Base-by-base conservation (phyloP, 1,140 invertebrate species). In the Polyergus mexicanus region DNA sequence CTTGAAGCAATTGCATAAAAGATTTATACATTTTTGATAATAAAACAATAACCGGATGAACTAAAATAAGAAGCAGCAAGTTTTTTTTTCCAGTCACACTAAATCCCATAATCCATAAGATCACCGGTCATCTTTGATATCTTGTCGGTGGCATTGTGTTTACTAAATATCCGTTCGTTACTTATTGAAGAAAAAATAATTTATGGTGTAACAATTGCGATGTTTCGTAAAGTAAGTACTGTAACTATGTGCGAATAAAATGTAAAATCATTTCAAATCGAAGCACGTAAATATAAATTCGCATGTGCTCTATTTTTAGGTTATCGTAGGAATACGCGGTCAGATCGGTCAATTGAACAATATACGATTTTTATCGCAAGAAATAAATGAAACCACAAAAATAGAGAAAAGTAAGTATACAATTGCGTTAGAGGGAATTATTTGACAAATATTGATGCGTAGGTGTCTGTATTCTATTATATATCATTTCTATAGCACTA, bases 321-420 rank as follows among this genome's bases (percentile, higher is more conserved):
- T 89, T 89, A 86, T 74, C 5, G 80, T 35, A 25, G n/a, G 10
- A 56, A 2, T 6, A 22, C 19, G 22, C 47, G 56, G 44, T 51
- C 62, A 28, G 58, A n/a, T 35, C 11, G 11, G 1, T 3, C 0
- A 25, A 0, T 13, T 16, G 60, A 69, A 19, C 3, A 72, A 54
- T 58, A 0, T 19, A 25, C 35, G 62, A 44, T 60, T 44, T 7
- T 85, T 58, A 1, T 58, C 75, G 0, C 35, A 47, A 58, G 68
- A 83, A 16, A 13, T 8, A 5, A 65, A 54, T 4, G 87, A 86
- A 1, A 13, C 56, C 1, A 66, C n/a, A 16, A 91, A 28, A 41
- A 7, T 93, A 22, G 93, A 93, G 86, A 93, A 90, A 58, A 90
- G 93, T 93, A 84, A 90, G 86, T 88, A 71, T 1, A 58, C 35